These are phyloP conservation scores for Macropis europaea DNA, from an alignment of 2,888 invertebrate genomes.

Conservation along the genomic window DNA sequence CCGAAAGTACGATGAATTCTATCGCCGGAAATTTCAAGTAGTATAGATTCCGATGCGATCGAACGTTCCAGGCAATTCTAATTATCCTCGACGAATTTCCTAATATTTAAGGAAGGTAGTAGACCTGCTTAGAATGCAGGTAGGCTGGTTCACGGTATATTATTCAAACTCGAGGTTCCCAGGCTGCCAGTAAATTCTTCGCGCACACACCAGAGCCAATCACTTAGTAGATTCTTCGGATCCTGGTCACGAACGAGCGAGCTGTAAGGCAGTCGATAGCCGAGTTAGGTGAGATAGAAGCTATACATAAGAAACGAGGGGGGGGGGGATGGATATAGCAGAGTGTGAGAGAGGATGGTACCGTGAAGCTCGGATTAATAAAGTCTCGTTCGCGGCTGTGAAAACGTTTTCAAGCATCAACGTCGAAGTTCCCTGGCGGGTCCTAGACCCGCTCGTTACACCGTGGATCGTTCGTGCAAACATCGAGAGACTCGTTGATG, in stretches of 20 bases:
- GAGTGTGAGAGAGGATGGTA: no score
- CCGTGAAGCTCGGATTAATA: background rate
- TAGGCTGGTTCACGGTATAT: constrained; percentile 6
- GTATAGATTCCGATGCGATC: background rate
- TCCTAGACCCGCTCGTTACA: background rate
- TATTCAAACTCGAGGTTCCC: constrained; percentile 9
- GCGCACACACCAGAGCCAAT: constrained; percentile 45
- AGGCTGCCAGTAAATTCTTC: constrained; percentile 39
- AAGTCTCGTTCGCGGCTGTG: background rate
- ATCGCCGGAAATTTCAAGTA: background rate
- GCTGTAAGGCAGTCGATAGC: constrained; percentile 40
- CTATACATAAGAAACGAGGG: background rate
- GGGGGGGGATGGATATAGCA: background rate
- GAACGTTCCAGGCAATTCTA: no score
- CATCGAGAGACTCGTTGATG: constrained; percentile 1
- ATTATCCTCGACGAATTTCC: no score
- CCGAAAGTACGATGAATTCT: no score
- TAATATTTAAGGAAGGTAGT: background rate
- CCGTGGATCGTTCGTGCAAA: background rate
- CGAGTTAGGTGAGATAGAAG: background rate
- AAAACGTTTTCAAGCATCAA: background rate
- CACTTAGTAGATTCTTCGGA: constrained; percentile 59
- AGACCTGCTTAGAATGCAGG: no score
- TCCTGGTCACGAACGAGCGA: constrained; percentile 61
- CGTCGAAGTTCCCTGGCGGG: background rate